A percentile compares a stretch with the other conserved stretches of the same genome.
Evolutionary conservation across 2,797 vertebrate species (phyloP).

Genomic region (Natrix natrix): DNA sequence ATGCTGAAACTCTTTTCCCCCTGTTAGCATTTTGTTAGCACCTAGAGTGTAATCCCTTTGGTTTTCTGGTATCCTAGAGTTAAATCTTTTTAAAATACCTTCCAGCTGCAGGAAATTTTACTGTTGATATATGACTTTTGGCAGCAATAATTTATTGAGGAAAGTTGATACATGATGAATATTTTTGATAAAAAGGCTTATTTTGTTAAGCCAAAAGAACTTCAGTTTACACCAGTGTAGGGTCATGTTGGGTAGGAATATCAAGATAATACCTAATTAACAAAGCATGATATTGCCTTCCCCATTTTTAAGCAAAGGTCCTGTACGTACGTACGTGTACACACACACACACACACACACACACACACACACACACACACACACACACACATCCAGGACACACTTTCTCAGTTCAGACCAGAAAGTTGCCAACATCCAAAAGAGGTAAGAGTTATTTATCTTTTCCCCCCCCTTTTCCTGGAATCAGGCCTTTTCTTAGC

Average conservation of each 20-base stretch:
- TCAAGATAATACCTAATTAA: slow-evolving; percentile 7
- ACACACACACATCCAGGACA: background rate
- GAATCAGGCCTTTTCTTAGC: background rate
- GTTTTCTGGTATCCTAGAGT: background rate
- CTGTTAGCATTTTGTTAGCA: background rate
- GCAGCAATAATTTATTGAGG: background rate
- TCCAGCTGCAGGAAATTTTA: slow-evolving; percentile 26
- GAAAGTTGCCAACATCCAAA: fast-evolving
- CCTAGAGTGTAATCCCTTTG: slow-evolving; percentile 1
- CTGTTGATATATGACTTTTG: slow-evolving; percentile 23
- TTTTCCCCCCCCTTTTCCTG: background rate
- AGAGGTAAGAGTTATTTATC: background rate
- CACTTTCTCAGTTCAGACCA: fast-evolving
- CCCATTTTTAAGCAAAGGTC: background rate
- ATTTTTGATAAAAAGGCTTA: background rate
- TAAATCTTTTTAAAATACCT: background rate
- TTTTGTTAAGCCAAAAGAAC: slow-evolving; percentile 5
- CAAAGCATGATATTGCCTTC: background rate
- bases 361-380: background rate
- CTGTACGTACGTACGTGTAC: background rate
- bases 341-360: background rate
- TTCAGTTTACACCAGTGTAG: background rate
- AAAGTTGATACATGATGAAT: slow-evolving; percentile 4
- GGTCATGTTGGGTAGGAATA: slow-evolving; percentile 16
- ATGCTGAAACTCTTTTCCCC: background rate